These are phyloP conservation scores for Eospalax fontanierii DNA, from an alignment of 2,797 vertebrate genomes.

Conservation along the genomic window DNA sequence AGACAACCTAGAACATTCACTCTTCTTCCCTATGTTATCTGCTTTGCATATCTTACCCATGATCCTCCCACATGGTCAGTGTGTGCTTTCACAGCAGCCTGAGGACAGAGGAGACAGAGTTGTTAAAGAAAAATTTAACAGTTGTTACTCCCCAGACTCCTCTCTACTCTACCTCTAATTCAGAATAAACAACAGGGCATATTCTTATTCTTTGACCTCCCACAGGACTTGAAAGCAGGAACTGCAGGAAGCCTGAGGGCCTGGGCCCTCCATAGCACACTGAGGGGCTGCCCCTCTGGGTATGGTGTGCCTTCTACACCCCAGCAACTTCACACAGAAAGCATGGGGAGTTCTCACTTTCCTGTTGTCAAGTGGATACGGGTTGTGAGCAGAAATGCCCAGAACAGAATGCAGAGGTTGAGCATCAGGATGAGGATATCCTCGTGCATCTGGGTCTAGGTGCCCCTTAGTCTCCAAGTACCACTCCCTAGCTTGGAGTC, in stretches of 20 bases:
- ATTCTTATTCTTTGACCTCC: neutral
- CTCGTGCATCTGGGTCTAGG: neutral
- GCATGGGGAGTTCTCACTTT: neutral
- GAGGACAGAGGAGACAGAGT: neutral
- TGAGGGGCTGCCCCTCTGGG: neutral
- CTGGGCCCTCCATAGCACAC: neutral
- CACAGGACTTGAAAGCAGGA: neutral
- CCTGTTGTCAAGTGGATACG: neutral
- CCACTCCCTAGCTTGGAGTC: neutral
- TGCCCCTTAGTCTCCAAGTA: neutral
- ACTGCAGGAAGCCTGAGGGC: neutral
- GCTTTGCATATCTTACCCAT: neutral
- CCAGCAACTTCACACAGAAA: neutral
- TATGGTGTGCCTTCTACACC: neutral
- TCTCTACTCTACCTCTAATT: neutral
- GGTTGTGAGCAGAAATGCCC: neutral
- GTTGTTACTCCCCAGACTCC: neutral
- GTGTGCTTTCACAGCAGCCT: neutral
- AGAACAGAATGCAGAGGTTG: neutral
- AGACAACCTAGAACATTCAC: neutral
- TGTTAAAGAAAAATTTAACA: neutral
- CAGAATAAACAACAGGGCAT: neutral
- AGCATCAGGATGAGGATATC: neutral
- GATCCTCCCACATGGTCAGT: neutral
- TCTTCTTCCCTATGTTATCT: neutral